Evolutionary conservation across 2,888 invertebrate genomes (phyloP).

Genomic region (Junonia oenone): DNA sequence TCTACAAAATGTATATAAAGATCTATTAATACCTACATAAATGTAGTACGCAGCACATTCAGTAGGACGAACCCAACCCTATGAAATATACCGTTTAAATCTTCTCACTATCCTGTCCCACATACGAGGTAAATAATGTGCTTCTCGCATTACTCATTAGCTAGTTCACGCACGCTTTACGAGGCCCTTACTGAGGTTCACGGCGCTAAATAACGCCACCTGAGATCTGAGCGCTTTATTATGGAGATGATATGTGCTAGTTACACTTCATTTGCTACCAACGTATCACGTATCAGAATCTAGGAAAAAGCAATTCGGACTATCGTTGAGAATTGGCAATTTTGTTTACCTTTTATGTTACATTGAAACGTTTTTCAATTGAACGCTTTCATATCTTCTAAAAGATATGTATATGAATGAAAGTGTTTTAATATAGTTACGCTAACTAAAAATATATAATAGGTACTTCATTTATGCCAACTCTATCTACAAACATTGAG

Average conservation of each 20-base stretch:
- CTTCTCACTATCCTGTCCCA: neutral
- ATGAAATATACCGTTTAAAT: neutral
- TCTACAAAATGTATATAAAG: no score
- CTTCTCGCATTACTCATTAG: conserved; percentile 31
- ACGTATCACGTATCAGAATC: neutral
- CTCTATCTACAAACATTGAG: no score
- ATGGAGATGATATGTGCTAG: conserved; percentile 3
- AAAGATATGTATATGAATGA: no score
- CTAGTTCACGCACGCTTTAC: conserved; percentile 31
- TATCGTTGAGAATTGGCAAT: neutral
- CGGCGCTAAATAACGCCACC: conserved; percentile 36
- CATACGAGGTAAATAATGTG: conserved; percentile 5
- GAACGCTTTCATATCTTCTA: no score
- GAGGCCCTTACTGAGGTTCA: conserved; percentile 29
- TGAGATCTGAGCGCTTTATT: conserved; percentile 27
- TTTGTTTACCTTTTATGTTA: no score
- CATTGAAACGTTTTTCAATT: no score
- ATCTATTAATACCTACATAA: no score
- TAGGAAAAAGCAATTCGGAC: neutral
- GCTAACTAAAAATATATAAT: no score
- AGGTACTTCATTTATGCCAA: no score
- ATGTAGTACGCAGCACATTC: neutral
- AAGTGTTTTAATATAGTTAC: no score
- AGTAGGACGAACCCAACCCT: neutral
- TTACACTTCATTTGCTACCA: neutral